phyloP scores from a whole-genome alignment of 2,888 invertebrate species.

The Microdon myrmicae region DNA sequence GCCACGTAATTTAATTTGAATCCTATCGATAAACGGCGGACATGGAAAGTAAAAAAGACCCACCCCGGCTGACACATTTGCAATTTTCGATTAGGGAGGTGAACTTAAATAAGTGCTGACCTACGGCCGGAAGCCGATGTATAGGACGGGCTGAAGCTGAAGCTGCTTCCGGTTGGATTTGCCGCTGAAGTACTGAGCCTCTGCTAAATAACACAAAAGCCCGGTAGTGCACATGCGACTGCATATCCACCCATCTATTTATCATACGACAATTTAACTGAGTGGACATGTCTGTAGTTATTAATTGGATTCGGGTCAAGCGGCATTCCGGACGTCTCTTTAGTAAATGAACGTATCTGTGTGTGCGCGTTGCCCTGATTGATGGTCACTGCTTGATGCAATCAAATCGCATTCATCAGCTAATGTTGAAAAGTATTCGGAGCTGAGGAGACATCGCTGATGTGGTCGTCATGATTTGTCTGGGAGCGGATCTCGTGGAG shows the following conservation, averaged over 20 bases:
- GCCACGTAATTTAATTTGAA: too few species aligned
- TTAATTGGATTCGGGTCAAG: slow-evolving; percentile 34
- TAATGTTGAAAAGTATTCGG: slow-evolving; percentile 27
- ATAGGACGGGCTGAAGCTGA: too few species aligned
- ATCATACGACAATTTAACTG: slow-evolving; percentile 26
- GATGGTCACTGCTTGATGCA: slow-evolving; percentile 12
- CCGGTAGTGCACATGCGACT: slow-evolving; percentile 5
- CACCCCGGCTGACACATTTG: too few species aligned
- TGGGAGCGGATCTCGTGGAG: too few species aligned
- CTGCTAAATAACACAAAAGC: too few species aligned
- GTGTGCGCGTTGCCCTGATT: neutral
- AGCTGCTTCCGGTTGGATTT: slow-evolving; percentile 20
- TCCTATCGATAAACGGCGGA: too few species aligned
- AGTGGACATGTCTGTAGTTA: slow-evolving; percentile 33
- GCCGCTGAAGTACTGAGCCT: slow-evolving; percentile 4
- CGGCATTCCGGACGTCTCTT: too few species aligned
- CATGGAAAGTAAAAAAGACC: too few species aligned
- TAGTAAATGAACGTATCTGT: too few species aligned
- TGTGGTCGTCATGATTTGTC: slow-evolving; percentile 22
- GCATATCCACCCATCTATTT: slow-evolving; percentile 24
- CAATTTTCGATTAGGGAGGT: too few species aligned
- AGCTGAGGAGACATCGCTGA: slow-evolving; percentile 28
- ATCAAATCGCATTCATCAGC: slow-evolving; percentile 33
- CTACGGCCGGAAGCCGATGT: too few species aligned
- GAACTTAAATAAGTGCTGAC: too few species aligned